Conservation (phyloP, 1,140 invertebrate genomes). For the Rhagoletis pomonella region DNA sequence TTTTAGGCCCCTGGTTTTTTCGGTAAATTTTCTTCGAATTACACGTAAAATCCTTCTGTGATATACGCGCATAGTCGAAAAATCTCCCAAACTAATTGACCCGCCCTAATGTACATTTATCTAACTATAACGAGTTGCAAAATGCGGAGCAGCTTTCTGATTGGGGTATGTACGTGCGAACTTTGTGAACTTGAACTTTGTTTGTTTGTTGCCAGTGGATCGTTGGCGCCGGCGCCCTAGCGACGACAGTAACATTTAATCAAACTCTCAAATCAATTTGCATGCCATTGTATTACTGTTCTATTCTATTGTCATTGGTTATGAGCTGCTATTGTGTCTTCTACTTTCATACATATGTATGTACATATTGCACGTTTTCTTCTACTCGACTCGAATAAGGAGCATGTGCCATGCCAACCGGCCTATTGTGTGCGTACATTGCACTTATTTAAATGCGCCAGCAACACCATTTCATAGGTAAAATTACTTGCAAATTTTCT, state of each 20-base stretch:
- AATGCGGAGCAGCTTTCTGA: no score
- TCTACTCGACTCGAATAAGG: neutral
- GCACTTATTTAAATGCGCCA: neutral
- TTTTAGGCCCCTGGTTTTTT: no score
- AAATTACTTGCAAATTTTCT: neutral
- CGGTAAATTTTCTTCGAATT: no score
- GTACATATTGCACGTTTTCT: neutral
- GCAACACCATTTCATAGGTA: neutral
- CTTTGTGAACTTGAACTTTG: slow-evolving; percentile 16
- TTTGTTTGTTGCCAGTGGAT: neutral
- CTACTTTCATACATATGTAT: neutral
- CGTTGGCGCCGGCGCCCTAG: neutral
- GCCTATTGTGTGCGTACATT: neutral
- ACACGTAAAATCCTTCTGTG: no score
- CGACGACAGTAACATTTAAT: slow-evolving; percentile 6
- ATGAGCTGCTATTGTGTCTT: slow-evolving; percentile 10
- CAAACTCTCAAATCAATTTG: slow-evolving; percentile 37
- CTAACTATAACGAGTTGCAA: no score
- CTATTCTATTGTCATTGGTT: neutral
- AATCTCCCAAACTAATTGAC: no score
- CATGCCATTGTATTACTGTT: neutral
- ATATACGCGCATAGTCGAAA: no score
- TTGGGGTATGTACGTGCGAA: neutral
- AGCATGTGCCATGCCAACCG: neutral
- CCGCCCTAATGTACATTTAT: no score